A percentile compares a stretch with the other conserved stretches of the same genome.
These are phyloP conservation scores for Conus ventricosus DNA, from an alignment of 1,140 invertebrate genomes.

Conservation along the genomic window DNA sequence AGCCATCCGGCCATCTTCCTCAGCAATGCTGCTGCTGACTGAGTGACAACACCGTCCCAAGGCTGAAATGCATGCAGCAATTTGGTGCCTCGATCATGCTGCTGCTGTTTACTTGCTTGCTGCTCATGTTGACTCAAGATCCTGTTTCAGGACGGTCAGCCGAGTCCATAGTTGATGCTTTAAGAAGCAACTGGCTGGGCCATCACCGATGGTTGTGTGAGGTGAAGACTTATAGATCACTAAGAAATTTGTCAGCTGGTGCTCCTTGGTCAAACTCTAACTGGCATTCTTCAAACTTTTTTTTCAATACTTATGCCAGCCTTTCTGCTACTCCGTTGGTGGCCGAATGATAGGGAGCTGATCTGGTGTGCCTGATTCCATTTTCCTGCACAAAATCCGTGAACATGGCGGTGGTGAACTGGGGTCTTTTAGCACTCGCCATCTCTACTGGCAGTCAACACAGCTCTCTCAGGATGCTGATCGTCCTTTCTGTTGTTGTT, in stretches of 20 bases:
- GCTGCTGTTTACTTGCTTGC: not conserved
- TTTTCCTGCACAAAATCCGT: slow-evolving; percentile 57
- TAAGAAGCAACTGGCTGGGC: not conserved
- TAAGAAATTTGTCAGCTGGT: not conserved
- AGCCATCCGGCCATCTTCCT: no score
- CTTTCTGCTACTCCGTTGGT: slow-evolving; percentile 50
- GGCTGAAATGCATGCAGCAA: not conserved
- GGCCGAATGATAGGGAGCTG: not conserved
- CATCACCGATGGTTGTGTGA: not conserved
- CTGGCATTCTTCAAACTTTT: not conserved
- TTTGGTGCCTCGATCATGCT: not conserved
- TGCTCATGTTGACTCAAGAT: not conserved
- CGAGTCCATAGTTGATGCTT: not conserved
- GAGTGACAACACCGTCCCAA: not conserved
- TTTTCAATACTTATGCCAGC: slow-evolving; percentile 46
- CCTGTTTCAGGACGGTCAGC: not conserved
- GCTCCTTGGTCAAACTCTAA: not conserved
- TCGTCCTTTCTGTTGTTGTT: slow-evolving; percentile 57
- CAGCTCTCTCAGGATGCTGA: slow-evolving; percentile 19
- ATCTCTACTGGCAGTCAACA: slow-evolving; percentile 56
- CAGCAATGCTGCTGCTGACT: no score
- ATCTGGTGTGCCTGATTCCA: slow-evolving; percentile 58
- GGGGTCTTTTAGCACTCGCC: slow-evolving; percentile 63
- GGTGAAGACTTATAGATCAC: not conserved
- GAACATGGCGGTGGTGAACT: no score